phyloP scores from a whole-genome alignment of 2,888 invertebrate genomes.

The Melikaiella ostensackeni region DNA sequence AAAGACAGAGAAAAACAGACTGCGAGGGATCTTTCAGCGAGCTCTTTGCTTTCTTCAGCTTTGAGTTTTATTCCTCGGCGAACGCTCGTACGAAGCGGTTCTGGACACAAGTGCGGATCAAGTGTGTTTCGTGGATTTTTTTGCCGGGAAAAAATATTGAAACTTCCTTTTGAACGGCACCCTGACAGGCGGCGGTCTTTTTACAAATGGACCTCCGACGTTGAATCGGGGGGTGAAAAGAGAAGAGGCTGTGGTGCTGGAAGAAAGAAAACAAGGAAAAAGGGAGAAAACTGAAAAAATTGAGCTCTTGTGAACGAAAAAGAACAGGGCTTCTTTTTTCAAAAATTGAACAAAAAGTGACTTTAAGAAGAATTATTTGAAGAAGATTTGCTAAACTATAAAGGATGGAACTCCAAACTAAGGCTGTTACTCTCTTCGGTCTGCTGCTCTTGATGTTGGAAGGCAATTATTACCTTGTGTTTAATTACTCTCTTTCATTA shows the following conservation, averaged over 20 bases:
- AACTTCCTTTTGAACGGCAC: background rate
- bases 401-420: constrained; percentile 29
- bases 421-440: constrained; percentile 19
- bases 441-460: constrained; percentile 15
- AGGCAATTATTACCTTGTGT: constrained; percentile 31
- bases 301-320: background rate
- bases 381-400: background rate
- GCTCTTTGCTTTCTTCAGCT: constrained; percentile 36
- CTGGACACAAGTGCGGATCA: constrained; percentile 12
- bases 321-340: background rate
- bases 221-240: constrained; percentile 19
- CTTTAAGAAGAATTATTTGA: background rate
- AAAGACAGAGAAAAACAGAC: constrained; percentile 14
- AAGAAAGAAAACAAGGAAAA: background rate
- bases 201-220: constrained; percentile 3
- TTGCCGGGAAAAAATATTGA: background rate
- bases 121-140: constrained; percentile 15
- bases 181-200: constrained; percentile 4
- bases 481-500: constrained; percentile 7
- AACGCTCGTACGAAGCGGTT: constrained; percentile 55
- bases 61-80: constrained; percentile 58
- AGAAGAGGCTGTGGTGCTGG: background rate
- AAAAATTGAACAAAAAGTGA: background rate
- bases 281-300: background rate
- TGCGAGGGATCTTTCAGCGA: constrained; percentile 26